phyloP scores from a whole-genome alignment of 2,113 vertebrate species.

The Peucedramus taeniatus region DNA sequence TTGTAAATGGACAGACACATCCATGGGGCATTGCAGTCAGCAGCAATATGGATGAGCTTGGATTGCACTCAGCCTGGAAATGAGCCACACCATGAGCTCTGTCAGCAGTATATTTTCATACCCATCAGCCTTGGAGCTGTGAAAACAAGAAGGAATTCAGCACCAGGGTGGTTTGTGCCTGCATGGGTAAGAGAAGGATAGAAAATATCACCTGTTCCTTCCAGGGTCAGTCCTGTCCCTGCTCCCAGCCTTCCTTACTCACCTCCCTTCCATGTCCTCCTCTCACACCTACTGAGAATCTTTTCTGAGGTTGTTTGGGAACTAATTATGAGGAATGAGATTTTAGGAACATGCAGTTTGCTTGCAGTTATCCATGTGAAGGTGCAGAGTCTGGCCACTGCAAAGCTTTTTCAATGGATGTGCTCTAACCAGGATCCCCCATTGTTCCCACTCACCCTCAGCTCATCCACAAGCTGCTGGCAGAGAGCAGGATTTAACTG shows the following conservation, averaged over 20 bases:
- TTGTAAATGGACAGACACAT: not conserved
- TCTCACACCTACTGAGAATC: not conserved
- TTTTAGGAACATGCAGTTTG: not conserved
- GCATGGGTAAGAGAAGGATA: not conserved
- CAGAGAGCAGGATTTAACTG: not conserved
- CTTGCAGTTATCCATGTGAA: not conserved
- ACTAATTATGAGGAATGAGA: not conserved
- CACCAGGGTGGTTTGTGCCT: not conserved
- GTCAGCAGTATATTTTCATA: not conserved
- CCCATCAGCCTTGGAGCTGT: not conserved
- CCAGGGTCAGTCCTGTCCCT: not conserved
- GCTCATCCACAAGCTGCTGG: not conserved
- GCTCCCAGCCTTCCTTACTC: not conserved
- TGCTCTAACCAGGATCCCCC: not conserved
- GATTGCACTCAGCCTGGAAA: not conserved
- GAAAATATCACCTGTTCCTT: not conserved
- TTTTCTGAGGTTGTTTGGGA: not conserved
- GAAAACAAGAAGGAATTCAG: not conserved
- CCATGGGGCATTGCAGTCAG: not conserved
- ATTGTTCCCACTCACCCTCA: not conserved
- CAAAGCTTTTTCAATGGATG: rapidly evolving
- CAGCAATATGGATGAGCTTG: not conserved
- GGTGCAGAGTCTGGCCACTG: not conserved
- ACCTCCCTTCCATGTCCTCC: not conserved
- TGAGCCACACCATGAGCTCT: not conserved